These are phyloP conservation scores for Hylaea fasciaria DNA, from an alignment of 2,888 invertebrate genomes.

Conservation along the genomic window DNA sequence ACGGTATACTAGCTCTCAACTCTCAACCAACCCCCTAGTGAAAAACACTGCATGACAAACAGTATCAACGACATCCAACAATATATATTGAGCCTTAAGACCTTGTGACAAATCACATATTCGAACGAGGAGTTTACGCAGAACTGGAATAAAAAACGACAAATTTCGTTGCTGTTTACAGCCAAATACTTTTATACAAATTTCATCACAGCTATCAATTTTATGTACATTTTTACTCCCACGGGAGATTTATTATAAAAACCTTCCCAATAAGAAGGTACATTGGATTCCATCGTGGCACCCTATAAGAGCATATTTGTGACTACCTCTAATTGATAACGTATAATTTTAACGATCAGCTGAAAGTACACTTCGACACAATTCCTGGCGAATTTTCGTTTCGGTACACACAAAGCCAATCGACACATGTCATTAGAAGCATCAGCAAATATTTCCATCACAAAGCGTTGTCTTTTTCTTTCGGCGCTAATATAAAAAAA, in stretches of 20 bases:
- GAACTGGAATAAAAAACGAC: conserved; percentile 39
- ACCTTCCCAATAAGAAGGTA: conserved; percentile 60
- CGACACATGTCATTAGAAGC: too few relatives aligned
- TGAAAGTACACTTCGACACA: conserved; percentile 11
- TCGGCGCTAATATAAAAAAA: too few relatives aligned
- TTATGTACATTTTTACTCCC: conserved; percentile 73
- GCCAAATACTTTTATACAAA: conserved; percentile 68
- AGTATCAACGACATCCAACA: conserved; percentile 15
- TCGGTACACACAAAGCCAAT: not conserved
- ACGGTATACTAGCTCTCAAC: conserved; percentile 7
- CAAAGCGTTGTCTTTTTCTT: too few relatives aligned
- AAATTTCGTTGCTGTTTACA: conserved; percentile 77
- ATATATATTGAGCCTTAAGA: conserved; percentile 32
- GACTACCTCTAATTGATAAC: conserved; percentile 53
- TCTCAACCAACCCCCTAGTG: conserved; percentile 8
- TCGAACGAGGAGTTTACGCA: conserved; percentile 18
- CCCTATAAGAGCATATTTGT: conserved; percentile 61
- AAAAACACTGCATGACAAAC: conserved; percentile 24
- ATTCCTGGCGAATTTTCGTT: not conserved
- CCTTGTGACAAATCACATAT: conserved; percentile 24
- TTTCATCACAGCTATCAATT: conserved; percentile 71
- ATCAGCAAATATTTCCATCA: too few relatives aligned
- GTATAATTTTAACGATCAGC: conserved; percentile 24
- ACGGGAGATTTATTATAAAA: conserved; percentile 58
- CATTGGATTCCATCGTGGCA: conserved; percentile 50